Evolutionary conservation across 2,888 invertebrate species (phyloP).

Genomic region (Melikaiella ostensackeni): DNA sequence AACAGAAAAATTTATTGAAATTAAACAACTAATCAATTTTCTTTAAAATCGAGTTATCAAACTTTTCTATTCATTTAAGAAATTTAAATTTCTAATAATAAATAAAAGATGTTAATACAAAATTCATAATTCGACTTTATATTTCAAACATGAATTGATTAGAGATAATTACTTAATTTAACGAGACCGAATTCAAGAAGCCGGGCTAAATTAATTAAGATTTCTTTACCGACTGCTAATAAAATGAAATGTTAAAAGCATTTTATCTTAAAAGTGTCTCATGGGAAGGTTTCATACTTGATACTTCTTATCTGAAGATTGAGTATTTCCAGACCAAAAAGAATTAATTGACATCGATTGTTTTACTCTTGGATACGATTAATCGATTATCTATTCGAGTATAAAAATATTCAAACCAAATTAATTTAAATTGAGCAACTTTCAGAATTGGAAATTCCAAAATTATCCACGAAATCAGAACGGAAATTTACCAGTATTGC

Average conservation of each 20-base stretch:
- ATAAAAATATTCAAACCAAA: background rate
- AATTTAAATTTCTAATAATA: too few species aligned
- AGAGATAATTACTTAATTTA: background rate
- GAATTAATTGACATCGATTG: background rate
- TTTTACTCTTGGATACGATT: background rate
- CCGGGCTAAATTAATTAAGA: background rate
- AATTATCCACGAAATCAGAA: background rate
- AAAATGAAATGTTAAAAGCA: background rate
- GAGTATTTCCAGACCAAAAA: background rate
- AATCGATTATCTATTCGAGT: background rate
- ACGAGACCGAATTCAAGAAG: background rate
- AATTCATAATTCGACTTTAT: too few species aligned
- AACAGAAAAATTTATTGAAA: too few species aligned
- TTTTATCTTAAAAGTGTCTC: background rate
- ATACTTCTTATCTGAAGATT: constrained; percentile 1
- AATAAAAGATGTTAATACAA: too few species aligned
- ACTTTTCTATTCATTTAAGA: too few species aligned
- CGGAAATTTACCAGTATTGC: background rate
- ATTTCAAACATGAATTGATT: background rate
- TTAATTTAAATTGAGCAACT: background rate
- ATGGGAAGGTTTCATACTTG: background rate
- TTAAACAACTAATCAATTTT: too few species aligned
- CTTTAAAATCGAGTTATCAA: too few species aligned
- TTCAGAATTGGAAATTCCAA: background rate
- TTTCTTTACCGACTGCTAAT: background rate